Base-by-base conservation (phyloP, 1,140 invertebrate species). In the Lasioglossum baleicum region DNA sequence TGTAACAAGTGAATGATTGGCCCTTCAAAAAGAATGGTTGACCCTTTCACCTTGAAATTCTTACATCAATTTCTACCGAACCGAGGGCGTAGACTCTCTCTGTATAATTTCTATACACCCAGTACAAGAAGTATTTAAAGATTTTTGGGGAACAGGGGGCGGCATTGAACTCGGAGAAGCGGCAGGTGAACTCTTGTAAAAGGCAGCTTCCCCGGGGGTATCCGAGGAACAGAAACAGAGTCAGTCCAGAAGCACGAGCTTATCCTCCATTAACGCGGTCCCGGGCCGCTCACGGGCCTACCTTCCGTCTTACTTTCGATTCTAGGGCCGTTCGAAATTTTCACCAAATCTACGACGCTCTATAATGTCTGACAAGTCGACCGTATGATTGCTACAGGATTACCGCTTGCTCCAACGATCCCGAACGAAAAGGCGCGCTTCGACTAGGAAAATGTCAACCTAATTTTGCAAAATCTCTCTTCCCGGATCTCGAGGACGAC, bases 211-310 rank as follows among this genome's bases (percentile, higher is more conserved):
- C n/a, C 22, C 10, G 1, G 56, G 68, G 13, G 64, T 72, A 78
- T 31, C 26, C 58, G 31, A 67, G 60, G 67, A 65, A 75, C 40
- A 80, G 79, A 67, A 76, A 71, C 67, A 83, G 85, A 88, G 87
- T 85, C 83, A 88, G 81, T 82, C 44, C 80, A 75, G 64, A 84
- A 82, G 76, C 68, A 71, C 61, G 56, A 68, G 88, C 84, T 89
- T 88, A 89, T 88, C 86, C 87, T 89, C 84, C 86, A 89, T 89
- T 89, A 83, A 89, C 87, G 78, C 82, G 77, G 79, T 63, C 64
- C 80, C 82, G 70, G 82, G 0, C 44, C 60, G 71, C 20, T 75
- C 73, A 53, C 58, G 71, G 48, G 3, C 31, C 63, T 74, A 40
- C 69, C 56, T 51, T 61, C 75, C 70, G 75, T 72, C 72, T 88